Conservation (phyloP, 2,797 vertebrate genomes). For the Lophius americanus region DNA sequence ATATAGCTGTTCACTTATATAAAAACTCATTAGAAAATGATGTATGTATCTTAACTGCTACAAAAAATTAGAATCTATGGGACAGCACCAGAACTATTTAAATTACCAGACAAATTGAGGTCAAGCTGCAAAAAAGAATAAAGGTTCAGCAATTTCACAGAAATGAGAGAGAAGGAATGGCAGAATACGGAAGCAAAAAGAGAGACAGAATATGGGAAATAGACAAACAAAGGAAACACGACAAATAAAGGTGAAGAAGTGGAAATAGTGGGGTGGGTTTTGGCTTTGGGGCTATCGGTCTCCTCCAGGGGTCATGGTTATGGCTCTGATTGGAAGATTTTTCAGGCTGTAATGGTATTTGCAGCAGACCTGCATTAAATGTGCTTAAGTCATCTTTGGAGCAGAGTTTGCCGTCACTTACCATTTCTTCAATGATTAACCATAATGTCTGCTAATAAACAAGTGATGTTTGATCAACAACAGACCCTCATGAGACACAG, state of each 20-base stretch:
- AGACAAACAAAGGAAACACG: constrained; percentile 5
- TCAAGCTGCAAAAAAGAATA: background rate
- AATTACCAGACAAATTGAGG: background rate
- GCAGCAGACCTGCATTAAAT: constrained; percentile 15
- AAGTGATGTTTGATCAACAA: constrained; percentile 50
- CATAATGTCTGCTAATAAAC: constrained; percentile 38
- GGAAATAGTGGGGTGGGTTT: constrained; percentile 7
- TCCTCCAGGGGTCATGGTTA: constrained; percentile 7
- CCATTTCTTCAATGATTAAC: constrained; percentile 54
- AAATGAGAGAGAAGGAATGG: background rate
- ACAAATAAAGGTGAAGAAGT: constrained; percentile 13
- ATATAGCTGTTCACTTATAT: background rate
- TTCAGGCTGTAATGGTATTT: constrained; percentile 10
- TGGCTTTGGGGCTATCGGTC: constrained; percentile 12
- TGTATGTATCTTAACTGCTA: background rate
- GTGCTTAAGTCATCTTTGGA: constrained; percentile 20
- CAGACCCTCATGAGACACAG: constrained; percentile 68
- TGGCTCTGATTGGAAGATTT: constrained; percentile 11
- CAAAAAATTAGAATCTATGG: background rate
- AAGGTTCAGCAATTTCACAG: background rate
- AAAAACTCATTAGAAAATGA: background rate
- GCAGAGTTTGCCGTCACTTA: constrained; percentile 36
- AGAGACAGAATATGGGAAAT: background rate
- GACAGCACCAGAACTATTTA: background rate
- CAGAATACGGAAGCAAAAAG: background rate